Evolutionary conservation across 2,797 vertebrate species (phyloP), one percentile per base, ranked within the genome.

Genomic region (Odontamblyopus rebecca): DNA sequence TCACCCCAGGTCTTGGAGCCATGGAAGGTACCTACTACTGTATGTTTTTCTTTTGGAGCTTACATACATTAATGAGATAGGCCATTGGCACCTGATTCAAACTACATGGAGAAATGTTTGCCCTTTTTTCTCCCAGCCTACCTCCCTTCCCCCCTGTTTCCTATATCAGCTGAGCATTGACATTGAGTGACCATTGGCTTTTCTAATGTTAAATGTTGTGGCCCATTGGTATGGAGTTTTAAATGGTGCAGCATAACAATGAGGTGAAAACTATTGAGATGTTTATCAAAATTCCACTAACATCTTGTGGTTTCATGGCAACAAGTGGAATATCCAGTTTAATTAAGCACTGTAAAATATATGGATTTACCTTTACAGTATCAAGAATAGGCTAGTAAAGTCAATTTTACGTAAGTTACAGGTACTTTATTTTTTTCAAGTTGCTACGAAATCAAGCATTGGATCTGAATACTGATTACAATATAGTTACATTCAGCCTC

Each of bases 81-180:
- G 80, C 87, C 89, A 78, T 93, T 91, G 89, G 77, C 87, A 76
- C 89, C 90, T 90, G 65, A 90, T 92, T 91, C 82, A 87, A 71
- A 83, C 76, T 79, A 79, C 74, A 69, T 76, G 67, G 68, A 80
- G 82, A 79, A 80, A 92, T 89, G 87, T 91, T 91, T 87, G 87
- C 85, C 79, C 70, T 85, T 86, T 23, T 85, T 77, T 7, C 41
- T 29, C 69, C 15, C 69, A 72, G 71, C 75, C 71, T 71, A 6
- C 64, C 61, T 71, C 71, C 85, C 79, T 71, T 61, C 84, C 86
- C 81, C 75, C 70, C 44, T 41, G 62, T 80, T 78, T 74, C 82
- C 81, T 54, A 66, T 71, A 63, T 81, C 73, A 87, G 73, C 85
- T 78, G 74, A 73, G 27, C 74, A 54, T 64, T 80, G 73, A 80